Evolutionary conservation across 2,113 vertebrate species (phyloP).

Genomic region (Empidonax alnorum): DNA sequence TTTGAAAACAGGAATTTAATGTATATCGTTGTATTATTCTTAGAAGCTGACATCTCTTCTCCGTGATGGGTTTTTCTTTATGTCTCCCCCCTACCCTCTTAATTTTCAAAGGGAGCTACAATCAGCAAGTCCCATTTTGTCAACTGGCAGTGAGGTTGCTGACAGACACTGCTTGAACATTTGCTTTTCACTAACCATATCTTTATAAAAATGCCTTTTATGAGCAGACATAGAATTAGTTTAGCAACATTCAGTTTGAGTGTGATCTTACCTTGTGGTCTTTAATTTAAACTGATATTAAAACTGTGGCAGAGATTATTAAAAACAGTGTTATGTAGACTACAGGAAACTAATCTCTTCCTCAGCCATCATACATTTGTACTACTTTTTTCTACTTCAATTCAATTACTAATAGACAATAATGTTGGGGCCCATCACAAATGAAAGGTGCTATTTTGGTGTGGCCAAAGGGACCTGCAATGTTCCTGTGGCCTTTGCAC

Average conservation of each 20-base stretch:
- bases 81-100: not conserved
- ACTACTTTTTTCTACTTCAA: not conserved
- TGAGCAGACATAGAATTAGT: not conserved
- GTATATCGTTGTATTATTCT: not conserved
- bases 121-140: not conserved
- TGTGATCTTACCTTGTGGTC: not conserved
- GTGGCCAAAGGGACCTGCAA: not conserved
- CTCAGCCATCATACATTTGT: not conserved
- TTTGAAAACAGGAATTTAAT: not conserved
- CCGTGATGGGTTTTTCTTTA: not conserved
- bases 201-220: not conserved
- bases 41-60: not conserved
- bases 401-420: not conserved
- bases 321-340: not conserved
- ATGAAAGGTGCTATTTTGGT: not conserved
- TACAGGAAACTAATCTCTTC: not conserved
- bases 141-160: not conserved
- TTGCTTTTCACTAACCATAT: not conserved
- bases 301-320: not conserved
- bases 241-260: not conserved
- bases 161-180: not conserved
- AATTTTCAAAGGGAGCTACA: not conserved
- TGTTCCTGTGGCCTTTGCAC: not conserved
- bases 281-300: not conserved
- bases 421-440: fast-evolving